Conservation (phyloP, 1,140 invertebrate genomes). For the Drosophila kanapiae region DNA sequence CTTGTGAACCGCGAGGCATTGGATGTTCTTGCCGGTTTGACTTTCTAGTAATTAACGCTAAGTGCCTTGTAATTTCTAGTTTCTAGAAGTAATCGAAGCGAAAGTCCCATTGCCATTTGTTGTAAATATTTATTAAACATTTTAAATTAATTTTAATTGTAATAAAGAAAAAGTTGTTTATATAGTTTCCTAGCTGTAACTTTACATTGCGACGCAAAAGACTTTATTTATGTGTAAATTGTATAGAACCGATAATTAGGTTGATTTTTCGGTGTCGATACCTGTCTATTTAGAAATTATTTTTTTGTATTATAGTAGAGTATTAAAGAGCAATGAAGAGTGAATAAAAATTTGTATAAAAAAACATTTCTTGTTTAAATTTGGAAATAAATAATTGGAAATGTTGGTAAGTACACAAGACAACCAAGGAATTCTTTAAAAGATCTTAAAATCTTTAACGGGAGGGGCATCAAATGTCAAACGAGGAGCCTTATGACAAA, state of each 20-base stretch:
- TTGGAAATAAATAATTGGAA: not conserved
- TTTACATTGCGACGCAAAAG: constrained; percentile 63
- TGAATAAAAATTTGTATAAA: constrained; percentile 16
- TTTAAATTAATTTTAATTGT: constrained; percentile 29
- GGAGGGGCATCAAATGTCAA: not conserved
- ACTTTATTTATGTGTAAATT: constrained; percentile 65
- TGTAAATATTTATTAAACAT: constrained; percentile 77
- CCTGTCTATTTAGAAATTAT: constrained; percentile 19
- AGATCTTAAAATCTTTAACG: not conserved
- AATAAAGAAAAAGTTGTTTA: constrained; percentile 36
- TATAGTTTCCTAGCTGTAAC: constrained; percentile 56
- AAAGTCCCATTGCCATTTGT: constrained; percentile 67
- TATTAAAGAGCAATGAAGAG: constrained; percentile 13
- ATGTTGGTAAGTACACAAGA: not conserved
- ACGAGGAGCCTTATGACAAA: not conserved
- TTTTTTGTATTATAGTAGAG: constrained; percentile 46
- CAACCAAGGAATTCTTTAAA: not conserved
- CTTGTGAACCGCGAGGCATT: constrained; percentile 44
- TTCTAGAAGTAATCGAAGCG: constrained; percentile 43
- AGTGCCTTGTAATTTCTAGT: constrained; percentile 58
- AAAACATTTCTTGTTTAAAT: not conserved
- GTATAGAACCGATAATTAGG: constrained; percentile 32
- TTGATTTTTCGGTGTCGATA: not conserved
- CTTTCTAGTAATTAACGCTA: constrained; percentile 26
- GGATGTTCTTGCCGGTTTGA: constrained; percentile 50